Evolutionary conservation across 2,113 vertebrate genomes (phyloP).

Genomic region (Zootoca vivipara): DNA sequence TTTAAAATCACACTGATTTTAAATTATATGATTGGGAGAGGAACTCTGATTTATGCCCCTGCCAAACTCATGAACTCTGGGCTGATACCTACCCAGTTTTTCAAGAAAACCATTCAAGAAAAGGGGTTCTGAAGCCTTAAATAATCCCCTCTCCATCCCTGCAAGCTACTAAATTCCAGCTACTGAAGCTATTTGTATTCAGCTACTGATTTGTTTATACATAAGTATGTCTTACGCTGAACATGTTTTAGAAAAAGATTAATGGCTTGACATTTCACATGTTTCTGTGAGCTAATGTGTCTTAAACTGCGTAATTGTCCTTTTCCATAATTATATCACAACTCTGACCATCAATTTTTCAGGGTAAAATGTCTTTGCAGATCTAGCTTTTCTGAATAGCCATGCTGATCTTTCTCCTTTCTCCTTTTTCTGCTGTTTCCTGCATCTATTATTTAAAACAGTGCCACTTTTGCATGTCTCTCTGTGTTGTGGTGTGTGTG

Average conservation of each 20-base stretch:
- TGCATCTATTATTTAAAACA: slow-evolving; percentile 38
- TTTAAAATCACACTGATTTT: not conserved
- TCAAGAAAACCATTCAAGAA: not conserved
- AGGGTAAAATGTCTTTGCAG: not conserved
- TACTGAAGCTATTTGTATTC: slow-evolving; percentile 1
- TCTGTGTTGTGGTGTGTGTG: no score
- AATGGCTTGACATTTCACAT: slow-evolving; percentile 35
- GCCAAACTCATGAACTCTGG: not conserved
- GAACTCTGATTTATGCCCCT: not conserved
- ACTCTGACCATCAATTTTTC: slow-evolving; percentile 34
- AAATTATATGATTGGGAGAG: not conserved
- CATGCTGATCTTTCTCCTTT: not conserved
- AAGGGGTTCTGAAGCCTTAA: not conserved
- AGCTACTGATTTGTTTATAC: slow-evolving; percentile 13
- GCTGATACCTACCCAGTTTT: not conserved
- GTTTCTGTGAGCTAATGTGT: slow-evolving; percentile 38
- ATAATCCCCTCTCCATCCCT: not conserved
- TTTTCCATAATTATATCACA: slow-evolving; percentile 45
- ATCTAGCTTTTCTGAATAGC: not conserved
- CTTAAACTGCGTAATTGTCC: slow-evolving; percentile 30
- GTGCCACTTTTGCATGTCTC: not conserved
- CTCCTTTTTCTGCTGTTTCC: not conserved
- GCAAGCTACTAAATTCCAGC: not conserved
- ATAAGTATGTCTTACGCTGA: slow-evolving; percentile 7
- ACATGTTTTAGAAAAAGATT: slow-evolving; percentile 1